phyloP scores from a whole-genome alignment of 2,797 vertebrate genomes.

The Psittacula derbiana region DNA sequence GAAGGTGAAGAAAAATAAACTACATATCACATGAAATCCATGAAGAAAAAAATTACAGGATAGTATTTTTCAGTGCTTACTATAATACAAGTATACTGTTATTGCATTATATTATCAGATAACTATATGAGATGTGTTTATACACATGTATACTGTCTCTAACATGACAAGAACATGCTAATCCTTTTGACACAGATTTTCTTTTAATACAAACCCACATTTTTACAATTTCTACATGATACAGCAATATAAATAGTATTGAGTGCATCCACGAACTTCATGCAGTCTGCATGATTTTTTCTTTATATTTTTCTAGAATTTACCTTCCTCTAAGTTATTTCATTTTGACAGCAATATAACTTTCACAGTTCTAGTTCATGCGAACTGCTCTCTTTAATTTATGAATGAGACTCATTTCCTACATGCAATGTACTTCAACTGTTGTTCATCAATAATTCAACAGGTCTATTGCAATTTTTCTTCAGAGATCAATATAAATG shows the following conservation, averaged over 20 bases:
- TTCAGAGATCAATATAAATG: conserved; percentile 40
- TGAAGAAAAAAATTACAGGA: neutral
- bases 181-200: neutral
- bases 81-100: neutral
- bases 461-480: conserved; percentile 24
- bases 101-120: neutral
- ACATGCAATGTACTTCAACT: conserved; percentile 5
- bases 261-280: neutral
- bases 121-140: neutral
- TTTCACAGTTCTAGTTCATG: neutral
- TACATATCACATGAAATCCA: neutral
- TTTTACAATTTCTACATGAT: neutral
- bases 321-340: neutral
- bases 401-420: conserved; percentile 38
- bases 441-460: conserved; percentile 39
- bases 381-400: conserved; percentile 30
- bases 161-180: neutral
- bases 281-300: neutral
- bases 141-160: neutral
- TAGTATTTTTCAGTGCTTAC: neutral
- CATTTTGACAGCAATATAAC: neutral
- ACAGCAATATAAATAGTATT: neutral
- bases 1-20: neutral
- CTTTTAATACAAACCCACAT: neutral
- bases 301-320: neutral